A percentile compares a stretch with the other conserved stretches of the same genome.
Conservation (phyloP, 2,888 invertebrate species). For the Agriopis aurantiaria region DNA sequence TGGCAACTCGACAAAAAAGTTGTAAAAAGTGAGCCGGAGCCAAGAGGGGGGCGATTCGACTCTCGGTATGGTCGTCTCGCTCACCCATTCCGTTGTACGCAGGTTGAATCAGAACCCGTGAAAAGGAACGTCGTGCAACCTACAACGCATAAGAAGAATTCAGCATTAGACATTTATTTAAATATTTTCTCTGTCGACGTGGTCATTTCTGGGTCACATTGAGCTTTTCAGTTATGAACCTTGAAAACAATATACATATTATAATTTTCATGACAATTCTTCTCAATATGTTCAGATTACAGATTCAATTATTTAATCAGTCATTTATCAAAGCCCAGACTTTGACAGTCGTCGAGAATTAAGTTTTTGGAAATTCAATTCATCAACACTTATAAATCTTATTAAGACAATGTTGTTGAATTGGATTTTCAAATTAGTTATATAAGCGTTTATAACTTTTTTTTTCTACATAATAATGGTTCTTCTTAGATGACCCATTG, state of each 20-base stretch:
- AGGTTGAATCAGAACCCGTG: conserved; percentile 85
- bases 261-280: background rate
- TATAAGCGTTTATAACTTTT: conserved; percentile 42
- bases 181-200: conserved; percentile 17
- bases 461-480: conserved; percentile 39
- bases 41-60: conserved; percentile 82
- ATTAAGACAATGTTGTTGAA: conserved; percentile 16
- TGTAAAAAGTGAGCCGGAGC: conserved; percentile 71
- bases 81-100: conserved; percentile 83
- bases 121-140: conserved; percentile 50
- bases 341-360: conserved; percentile 21
- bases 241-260: background rate
- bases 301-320: background rate
- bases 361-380: conserved; percentile 18
- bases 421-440: conserved; percentile 29
- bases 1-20: conserved; percentile 60
- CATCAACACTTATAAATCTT: conserved; percentile 2
- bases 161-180: conserved; percentile 33
- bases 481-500: conserved; percentile 45
- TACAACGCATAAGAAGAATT: conserved; percentile 25
- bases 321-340: conserved; percentile 2
- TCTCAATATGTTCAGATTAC: background rate
- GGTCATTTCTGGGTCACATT: conserved; percentile 10
- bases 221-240: background rate
- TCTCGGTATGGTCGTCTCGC: conserved; percentile 72